Base-by-base conservation (phyloP, 1,140 invertebrate genomes). In the Bombus ignitus region DNA sequence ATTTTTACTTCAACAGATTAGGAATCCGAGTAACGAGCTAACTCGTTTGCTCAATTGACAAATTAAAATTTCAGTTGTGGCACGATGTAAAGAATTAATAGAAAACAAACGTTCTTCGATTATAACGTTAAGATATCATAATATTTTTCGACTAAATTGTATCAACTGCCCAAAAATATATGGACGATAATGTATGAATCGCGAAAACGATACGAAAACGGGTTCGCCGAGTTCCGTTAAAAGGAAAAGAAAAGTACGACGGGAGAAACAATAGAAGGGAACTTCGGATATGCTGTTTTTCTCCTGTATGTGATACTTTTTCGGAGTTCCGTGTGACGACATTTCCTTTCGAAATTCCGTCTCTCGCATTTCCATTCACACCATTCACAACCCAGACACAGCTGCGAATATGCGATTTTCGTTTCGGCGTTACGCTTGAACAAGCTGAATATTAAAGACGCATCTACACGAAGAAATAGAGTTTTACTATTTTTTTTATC, bases 381-480 rank as follows among this genome's bases (percentile, higher is more conserved):
- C 81, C 37, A 73, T 65, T 79, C 65, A 35, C 47, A 62, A 65
- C 32, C 68, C 88, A 89, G 32, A 39, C 59, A 84, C 66, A 82
- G 77, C 75, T 78, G 76, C 65, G 57, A 84, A 89, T 57, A 80
- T 62, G 62, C 76, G 57, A 62, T 80, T 71, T 85, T 76, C 62
- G 37, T 77, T 73, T 80, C 77, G 87, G 73, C 70, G 42, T 81
- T 65, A 79, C 73, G 89, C 53, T 80, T 80, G 85, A 87, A 75
- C 81, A 92, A 92, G 91, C 89, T 92, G 91, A 92, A 92, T 90
- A 92, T 92, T 92, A 57, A 91, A 92, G 89, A 92, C 89, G 91
- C 92, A 87, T 91, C 88, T 92, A 92, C 91, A 92, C 89, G 90
- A 90, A 92, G 90, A 92, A 90, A 92, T 92, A 92, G 91, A 92